Base-by-base conservation (phyloP, 2,888 invertebrate genomes). In the Pachydiplax longipennis region DNA sequence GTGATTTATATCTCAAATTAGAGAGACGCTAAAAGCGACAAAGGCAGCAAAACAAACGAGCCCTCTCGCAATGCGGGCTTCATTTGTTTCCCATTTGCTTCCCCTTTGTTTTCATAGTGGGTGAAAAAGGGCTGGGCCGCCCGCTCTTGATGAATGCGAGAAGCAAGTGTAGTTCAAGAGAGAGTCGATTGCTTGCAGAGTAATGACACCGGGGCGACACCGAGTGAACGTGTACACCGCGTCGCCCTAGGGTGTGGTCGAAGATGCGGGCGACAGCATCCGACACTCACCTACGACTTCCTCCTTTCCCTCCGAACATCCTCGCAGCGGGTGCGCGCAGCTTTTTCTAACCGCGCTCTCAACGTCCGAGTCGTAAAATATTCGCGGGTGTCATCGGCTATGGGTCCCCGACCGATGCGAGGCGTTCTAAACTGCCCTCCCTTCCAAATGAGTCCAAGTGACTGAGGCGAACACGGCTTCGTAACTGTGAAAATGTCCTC, bases 131-230 rank as follows among this genome's bases (percentile, higher is more conserved):
- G 73, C 65, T 65, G 65, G 65, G 65, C 65, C 65, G 22, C 65
- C 65, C 65, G 22, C 5, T 65, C 65, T 22, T 65, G 65, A 73
- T 73, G 73, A 31, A 73, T 31, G 73, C 73, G 73, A 31, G 15
- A 13, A 73, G 87, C 61, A 61, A 31, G 61, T 35, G 61, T 87
- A 61, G 37, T 22, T 83, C 58, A 58, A 58, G 58, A 58, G 61
- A 37, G 35, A 58, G 61, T 31, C 37, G 87, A 87, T 35, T 61
- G 61, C 37, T 87, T 22, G 37, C n/a, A 87, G 61, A 87, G 87
- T 87, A 87, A 87, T 87, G 87, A 87, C 87, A 37, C 61, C 87
- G 87, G 4, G 61, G 61, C 58, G 87, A 87, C 87, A 87, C 61
- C 4, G 37, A 13, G 58, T 18, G 22, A 31, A n/a, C 87, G 37